Conservation (phyloP, 2,113 vertebrate species). For the Cyanistes caeruleus region DNA sequence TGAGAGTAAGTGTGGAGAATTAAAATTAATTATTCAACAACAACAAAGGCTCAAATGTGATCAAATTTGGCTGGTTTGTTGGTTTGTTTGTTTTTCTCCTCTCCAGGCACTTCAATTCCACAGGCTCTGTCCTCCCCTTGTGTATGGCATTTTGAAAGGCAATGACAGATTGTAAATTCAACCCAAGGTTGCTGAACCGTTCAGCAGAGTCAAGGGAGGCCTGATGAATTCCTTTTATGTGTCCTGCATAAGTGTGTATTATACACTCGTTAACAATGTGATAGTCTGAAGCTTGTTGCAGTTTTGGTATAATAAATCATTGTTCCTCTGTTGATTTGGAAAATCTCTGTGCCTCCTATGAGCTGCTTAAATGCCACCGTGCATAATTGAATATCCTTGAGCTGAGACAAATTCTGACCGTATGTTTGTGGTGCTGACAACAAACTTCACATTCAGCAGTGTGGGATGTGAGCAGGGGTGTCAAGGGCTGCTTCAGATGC, state of each 20-base stretch:
- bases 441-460: background rate
- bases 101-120: background rate
- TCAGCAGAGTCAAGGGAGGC: constrained; percentile 34
- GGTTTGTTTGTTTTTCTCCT: background rate
- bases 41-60: background rate
- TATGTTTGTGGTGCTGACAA: background rate
- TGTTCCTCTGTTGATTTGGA: background rate
- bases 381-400: background rate
- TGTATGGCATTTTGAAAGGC: constrained; percentile 35
- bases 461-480: background rate
- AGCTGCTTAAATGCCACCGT: background rate
- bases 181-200: constrained; percentile 29
- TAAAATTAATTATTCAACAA: background rate
- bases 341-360: background rate
- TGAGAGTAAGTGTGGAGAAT: background rate
- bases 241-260: constrained; percentile 28
- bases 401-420: background rate
- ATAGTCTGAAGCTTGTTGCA: constrained; percentile 18
- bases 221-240: constrained; percentile 37
- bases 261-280: constrained; percentile 15
- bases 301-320: background rate
- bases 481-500: background rate
- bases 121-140: background rate
- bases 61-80: background rate
- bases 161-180: constrained; percentile 51